A percentile compares a stretch with the other conserved stretches of the same genome.
Evolutionary conservation across 2,113 vertebrate genomes (phyloP).

Genomic region (Archocentrus centrarchus): DNA sequence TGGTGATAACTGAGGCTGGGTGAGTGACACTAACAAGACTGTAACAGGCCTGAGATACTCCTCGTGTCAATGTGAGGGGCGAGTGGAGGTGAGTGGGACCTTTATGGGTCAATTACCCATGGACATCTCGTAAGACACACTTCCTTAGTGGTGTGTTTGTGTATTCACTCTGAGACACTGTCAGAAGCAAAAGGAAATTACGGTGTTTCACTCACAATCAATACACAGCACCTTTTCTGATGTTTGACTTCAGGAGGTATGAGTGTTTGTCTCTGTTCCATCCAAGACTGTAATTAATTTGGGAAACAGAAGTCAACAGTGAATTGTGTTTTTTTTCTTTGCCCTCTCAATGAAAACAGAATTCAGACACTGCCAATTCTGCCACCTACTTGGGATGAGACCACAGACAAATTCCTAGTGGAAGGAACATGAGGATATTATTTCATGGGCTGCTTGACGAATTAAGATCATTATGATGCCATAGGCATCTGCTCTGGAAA

Average conservation of each 20-base stretch:
- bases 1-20: conserved; percentile 15
- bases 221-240: conserved; percentile 2
- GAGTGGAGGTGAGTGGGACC: conserved; percentile 49
- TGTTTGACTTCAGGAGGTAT: conserved; percentile 37
- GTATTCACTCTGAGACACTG: neutral
- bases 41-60: conserved; percentile 27
- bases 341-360: conserved; percentile 32
- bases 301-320: conserved; percentile 33
- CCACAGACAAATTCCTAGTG: conserved; percentile 43
- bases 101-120: conserved; percentile 66
- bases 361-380: conserved; percentile 36
- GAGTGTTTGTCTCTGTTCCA: conserved; percentile 35
- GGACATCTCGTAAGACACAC: conserved; percentile 43
- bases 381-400: conserved; percentile 39
- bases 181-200: conserved; percentile 13
- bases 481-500: conserved; percentile 35
- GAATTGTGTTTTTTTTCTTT: conserved; percentile 27
- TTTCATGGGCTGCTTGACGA: conserved; percentile 38
- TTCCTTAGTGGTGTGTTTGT: conserved; percentile 22
- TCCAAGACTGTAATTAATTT: conserved; percentile 58
- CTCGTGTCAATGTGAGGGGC: conserved; percentile 48
- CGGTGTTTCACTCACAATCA: conserved; percentile 15
- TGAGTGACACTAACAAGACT: conserved; percentile 71
- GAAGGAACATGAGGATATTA: conserved; percentile 35
- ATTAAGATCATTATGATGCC: conserved; percentile 55